These are phyloP conservation scores for Rotaria magnacalcarata DNA, from an alignment of 2,888 invertebrate species.

Conservation along the genomic window DNA sequence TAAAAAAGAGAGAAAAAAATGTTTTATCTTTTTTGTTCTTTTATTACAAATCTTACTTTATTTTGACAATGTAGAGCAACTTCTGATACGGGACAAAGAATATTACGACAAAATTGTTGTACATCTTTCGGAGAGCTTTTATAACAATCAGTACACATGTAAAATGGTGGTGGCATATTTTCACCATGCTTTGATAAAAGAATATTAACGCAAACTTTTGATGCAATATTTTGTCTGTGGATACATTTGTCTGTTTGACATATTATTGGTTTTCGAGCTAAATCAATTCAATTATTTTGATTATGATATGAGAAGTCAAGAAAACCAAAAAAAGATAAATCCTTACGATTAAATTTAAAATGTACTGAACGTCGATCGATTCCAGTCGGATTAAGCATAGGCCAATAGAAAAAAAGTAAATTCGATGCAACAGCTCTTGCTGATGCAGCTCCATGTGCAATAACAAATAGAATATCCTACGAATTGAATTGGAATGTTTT, in stretches of 20 bases:
- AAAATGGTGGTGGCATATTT: slow-evolving; percentile 80
- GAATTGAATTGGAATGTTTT: neutral
- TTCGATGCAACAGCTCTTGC: slow-evolving; percentile 91
- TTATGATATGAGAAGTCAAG: neutral
- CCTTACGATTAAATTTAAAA: slow-evolving; percentile 66
- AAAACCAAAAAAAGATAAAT: slow-evolving; percentile 14
- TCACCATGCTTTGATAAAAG: slow-evolving; percentile 56
- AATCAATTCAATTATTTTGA: neutral
- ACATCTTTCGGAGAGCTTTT: slow-evolving; percentile 60
- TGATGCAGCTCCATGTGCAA: slow-evolving; percentile 89
- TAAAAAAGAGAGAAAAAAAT: neutral
- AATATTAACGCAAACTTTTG: slow-evolving; percentile 51
- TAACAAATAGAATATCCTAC: slow-evolving; percentile 80
- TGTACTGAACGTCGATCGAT: slow-evolving; percentile 70
- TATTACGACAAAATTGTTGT: slow-evolving; percentile 65
- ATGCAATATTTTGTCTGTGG: slow-evolving; percentile 43
- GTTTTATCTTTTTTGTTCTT: neutral
- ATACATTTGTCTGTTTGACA: slow-evolving; percentile 45
- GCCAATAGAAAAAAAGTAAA: slow-evolving; percentile 96
- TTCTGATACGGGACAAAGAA: slow-evolving; percentile 80
- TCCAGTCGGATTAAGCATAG: slow-evolving; percentile 85
- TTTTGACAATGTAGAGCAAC: slow-evolving; percentile 92
- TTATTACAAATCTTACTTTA: slow-evolving; percentile 62
- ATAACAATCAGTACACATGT: slow-evolving; percentile 90
- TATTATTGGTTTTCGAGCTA: slow-evolving; percentile 41